Conservation (phyloP, 2,113 vertebrate genomes). For the Lepisosteus osseus region DNA sequence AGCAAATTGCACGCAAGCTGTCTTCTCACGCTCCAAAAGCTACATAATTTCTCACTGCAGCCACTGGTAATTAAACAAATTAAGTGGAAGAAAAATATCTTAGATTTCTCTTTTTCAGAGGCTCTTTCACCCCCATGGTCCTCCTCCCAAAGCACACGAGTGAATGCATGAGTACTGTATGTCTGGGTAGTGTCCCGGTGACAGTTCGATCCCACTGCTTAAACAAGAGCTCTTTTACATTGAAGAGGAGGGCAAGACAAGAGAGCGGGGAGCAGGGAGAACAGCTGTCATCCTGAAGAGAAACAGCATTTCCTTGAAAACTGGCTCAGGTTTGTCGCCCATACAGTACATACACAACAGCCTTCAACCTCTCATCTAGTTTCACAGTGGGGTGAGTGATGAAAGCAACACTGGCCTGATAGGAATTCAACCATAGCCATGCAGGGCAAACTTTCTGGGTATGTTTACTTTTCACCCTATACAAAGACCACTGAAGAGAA, state of each 20-base stretch:
- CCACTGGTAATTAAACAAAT: constrained; percentile 7
- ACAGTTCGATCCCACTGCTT: constrained; percentile 44
- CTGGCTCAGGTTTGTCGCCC: not conserved
- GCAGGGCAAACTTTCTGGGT: not conserved
- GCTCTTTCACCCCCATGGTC: too few species aligned
- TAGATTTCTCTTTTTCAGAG: not conserved
- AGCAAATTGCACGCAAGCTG: not conserved
- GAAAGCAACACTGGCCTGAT: not conserved
- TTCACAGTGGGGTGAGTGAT: not conserved
- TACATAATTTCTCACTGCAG: not conserved
- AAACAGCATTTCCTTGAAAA: constrained; percentile 35
- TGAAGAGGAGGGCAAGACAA: constrained; percentile 22
- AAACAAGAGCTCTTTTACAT: constrained; percentile 42
- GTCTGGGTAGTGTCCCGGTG: constrained; percentile 50
- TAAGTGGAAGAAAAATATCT: constrained; percentile 8
- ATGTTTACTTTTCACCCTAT: too few species aligned
- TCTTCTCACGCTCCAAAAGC: not conserved
- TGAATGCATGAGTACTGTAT: constrained; percentile 30
- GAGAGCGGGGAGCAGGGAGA: not conserved
- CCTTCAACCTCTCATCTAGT: not conserved
- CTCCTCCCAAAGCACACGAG: not conserved
- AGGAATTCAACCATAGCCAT: not conserved
- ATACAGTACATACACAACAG: not conserved
- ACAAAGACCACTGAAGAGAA: too few species aligned
- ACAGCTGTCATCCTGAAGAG: constrained; percentile 38